Base-by-base conservation (phyloP, 2,888 invertebrate genomes). In the Hanleya hanleyi region DNA sequence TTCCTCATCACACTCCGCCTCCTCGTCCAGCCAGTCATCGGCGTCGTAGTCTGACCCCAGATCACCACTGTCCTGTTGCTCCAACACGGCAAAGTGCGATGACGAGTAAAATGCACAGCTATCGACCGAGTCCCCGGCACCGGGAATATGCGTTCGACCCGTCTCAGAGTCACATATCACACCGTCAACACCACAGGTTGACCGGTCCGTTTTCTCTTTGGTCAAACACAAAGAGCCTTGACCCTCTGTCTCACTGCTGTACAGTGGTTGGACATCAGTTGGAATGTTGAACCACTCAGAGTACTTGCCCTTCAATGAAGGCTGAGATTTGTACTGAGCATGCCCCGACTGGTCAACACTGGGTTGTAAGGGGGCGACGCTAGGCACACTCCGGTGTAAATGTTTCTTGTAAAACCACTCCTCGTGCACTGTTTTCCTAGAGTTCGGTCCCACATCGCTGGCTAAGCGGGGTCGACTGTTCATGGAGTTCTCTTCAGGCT, bases 1-100 rank as follows among this genome's bases (percentile, higher is more conserved):
- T 67, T 87, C 87, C 65, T 82, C 83, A 72, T 87, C 87, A 80
- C 87, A 87, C 4, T 84, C 82, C 37, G 82, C 83, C 57, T n/a
- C n/a, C n/a, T 86, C 85, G 62, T 84, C 85, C 18, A 84, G 82
- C 86, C 86, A 87, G 74, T 87, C 85, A 68, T 82, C 82, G 35
- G 83, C 81, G 50, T 86, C 87, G 70, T 75, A 47, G 33, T 81
- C 82, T 7, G 83, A 83, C 7, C 73, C 80, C 1, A 81, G 79
- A 29, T 84, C 84, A 12, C 74, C 79, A 50, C 79, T 79, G 51
- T 73, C 70, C 33, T 76, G 76, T 22, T 50, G 47, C 32, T 70
- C 47, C 15, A 67, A 12, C 29, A 32, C 36, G 15, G 41, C 5
- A 1, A 33, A 33, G 32, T 64, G 62, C 36, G 47, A 47, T 4